Base-by-base conservation (phyloP, 2,113 vertebrate species). In the Alexandromys fortis region DNA sequence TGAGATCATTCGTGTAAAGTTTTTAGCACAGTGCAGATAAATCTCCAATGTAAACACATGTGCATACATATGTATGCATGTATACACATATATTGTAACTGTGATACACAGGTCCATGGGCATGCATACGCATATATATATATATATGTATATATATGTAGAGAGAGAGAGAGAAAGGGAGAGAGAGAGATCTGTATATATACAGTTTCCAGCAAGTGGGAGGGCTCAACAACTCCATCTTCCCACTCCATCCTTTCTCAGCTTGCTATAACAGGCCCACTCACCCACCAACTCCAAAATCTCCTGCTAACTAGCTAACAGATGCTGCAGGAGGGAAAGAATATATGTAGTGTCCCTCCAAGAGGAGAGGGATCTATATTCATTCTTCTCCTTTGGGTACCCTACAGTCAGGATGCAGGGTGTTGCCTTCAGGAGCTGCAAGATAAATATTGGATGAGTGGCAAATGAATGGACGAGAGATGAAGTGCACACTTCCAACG, bases 121-220 rank as follows among this genome's bases (percentile, higher is more conserved):
- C 7, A 30, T 77, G 21, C 33, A 35, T 2, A 58, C 55, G 19
- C 47, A 42, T 42, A 42, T 42, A 42, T 42, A 42, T 42, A 42
- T 42, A 42, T 42, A 42, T 42, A 42, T 42, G 3, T 42, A 42
- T 42, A 42, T 42, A 42, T 42, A 42, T 2, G 3, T 2, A 42
- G 42, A 42, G 42, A 42, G 42, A 42, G 42, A 42, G 42, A 42
- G 42, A 42, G 42, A 42, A 3, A 42, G 42, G 3, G 42, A 42
- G 42, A 42, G 0, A 58, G 16, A 58, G 55, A 21, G 24, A 5
- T 47, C 7, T 35, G 3, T 0, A 2, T 16, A 3, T 16, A 8
- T 10, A 63, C 6, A 81, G 33, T 45, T 47, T 5, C 70, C 38
- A 63, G 47, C 33, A 33, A 0, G 12, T 8, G 87, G 9, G 0